These are phyloP conservation scores for Phylloscopus trochiloides DNA, from an alignment of 2,113 vertebrate genomes.

Conservation along the genomic window DNA sequence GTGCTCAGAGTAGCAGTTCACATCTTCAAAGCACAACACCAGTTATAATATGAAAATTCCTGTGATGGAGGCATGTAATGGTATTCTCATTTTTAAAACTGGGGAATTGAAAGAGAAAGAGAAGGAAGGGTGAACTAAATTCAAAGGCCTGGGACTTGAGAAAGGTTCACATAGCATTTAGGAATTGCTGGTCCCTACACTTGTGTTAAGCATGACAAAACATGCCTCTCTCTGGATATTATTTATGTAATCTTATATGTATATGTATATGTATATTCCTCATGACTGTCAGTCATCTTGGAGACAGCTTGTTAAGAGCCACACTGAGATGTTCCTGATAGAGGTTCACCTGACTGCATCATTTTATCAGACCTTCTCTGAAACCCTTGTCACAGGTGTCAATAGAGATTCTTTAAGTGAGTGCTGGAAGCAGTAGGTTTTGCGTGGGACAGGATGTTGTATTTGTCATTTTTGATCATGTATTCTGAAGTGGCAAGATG, in stretches of 20 bases:
- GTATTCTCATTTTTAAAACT: not conserved
- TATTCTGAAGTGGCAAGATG: not conserved
- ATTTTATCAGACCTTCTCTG: not conserved
- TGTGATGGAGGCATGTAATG: not conserved
- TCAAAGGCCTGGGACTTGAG: not conserved
- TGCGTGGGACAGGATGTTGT: not conserved
- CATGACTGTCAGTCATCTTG: not conserved
- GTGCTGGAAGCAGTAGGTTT: not conserved
- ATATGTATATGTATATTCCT: not conserved
- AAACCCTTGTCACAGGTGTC: not conserved
- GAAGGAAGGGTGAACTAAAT: not conserved
- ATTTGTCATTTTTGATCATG: conserved; percentile 8
- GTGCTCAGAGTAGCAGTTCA: not conserved
- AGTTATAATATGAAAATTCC: not conserved
- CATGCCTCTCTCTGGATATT: not conserved
- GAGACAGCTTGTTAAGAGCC: not conserved
- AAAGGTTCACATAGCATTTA: not conserved
- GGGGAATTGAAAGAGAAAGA: not conserved
- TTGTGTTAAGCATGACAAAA: not conserved
- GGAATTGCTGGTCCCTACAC: not conserved
- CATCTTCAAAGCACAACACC: not conserved
- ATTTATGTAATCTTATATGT: not conserved
- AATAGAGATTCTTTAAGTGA: not conserved
- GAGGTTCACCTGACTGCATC: not conserved
- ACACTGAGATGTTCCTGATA: not conserved